Conservation (phyloP, 2,797 vertebrate species). For the Vespertilio murinus region DNA sequence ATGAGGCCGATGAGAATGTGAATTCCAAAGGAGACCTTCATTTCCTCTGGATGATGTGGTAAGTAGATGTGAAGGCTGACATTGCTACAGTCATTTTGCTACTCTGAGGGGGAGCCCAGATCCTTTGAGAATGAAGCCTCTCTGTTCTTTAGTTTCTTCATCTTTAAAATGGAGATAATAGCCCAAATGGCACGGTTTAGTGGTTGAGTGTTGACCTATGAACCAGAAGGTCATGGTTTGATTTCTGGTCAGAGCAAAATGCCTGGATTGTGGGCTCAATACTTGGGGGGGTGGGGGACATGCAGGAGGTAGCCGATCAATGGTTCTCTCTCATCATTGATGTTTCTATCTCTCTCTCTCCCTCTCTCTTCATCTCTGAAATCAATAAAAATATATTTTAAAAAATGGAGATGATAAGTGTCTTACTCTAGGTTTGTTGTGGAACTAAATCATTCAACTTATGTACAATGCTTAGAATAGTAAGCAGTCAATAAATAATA, state of each 20-base stretch:
- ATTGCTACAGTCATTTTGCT: neutral
- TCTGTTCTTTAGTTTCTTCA: neutral
- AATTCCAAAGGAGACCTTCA: neutral
- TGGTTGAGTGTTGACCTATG: neutral
- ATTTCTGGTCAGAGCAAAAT: neutral
- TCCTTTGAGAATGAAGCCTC: neutral
- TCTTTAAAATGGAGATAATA: neutral
- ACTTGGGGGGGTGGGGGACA: neutral
- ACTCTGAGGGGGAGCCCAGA: neutral
- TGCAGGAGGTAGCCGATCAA: neutral
- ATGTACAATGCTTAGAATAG: neutral
- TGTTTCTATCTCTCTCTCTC: neutral
- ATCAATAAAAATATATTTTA: neutral
- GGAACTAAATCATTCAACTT: neutral
- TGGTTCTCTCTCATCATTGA: neutral
- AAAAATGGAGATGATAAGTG: neutral
- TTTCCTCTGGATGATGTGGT: neutral
- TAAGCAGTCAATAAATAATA: neutral
- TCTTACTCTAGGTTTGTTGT: neutral
- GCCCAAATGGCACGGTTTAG: neutral
- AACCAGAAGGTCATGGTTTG: neutral
- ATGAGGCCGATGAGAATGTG: neutral
- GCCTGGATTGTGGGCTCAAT: neutral
- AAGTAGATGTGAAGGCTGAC: neutral
- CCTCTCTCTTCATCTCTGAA: neutral